Conservation (phyloP, 2,797 vertebrate genomes). For the Rhynchonycteris naso region DNA sequence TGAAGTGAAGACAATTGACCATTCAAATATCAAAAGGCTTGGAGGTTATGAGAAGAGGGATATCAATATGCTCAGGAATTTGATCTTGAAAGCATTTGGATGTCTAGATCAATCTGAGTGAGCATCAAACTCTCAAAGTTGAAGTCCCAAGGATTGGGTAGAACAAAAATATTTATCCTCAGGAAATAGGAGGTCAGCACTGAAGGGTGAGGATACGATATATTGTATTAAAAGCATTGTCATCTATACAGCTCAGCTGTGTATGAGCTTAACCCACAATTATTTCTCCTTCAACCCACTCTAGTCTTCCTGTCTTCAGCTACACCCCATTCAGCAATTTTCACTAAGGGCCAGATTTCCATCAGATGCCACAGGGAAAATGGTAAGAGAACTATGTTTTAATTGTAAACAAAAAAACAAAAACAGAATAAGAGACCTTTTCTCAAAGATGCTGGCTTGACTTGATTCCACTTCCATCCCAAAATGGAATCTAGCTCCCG, state of each 20-base stretch:
- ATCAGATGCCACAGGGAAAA: conserved; percentile 74
- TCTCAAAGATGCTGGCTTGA: not conserved
- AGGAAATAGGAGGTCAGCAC: not conserved
- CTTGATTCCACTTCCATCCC: not conserved
- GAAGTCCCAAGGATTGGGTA: not conserved
- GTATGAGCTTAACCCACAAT: not conserved
- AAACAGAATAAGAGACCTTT: conserved; percentile 43
- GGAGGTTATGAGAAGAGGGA: not conserved
- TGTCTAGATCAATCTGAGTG: not conserved
- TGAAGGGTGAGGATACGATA: not conserved
- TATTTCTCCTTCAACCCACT: conserved; percentile 49
- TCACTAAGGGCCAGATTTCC: conserved; percentile 74
- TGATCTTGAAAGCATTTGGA: not conserved
- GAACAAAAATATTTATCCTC: not conserved
- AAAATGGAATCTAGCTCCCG: not conserved
- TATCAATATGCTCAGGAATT: not conserved
- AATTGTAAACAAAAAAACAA: not conserved
- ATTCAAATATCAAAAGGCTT: not conserved
- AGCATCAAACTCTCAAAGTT: not conserved
- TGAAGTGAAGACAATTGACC: not conserved
- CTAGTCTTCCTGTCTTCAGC: conserved; percentile 71
- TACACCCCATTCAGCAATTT: conserved; percentile 72
- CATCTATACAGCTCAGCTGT: not conserved
- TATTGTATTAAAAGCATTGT: not conserved
- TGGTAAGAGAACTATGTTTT: conserved; percentile 66